phyloP scores from a whole-genome alignment of 2,888 invertebrate genomes.

The Euclidia mi region DNA sequence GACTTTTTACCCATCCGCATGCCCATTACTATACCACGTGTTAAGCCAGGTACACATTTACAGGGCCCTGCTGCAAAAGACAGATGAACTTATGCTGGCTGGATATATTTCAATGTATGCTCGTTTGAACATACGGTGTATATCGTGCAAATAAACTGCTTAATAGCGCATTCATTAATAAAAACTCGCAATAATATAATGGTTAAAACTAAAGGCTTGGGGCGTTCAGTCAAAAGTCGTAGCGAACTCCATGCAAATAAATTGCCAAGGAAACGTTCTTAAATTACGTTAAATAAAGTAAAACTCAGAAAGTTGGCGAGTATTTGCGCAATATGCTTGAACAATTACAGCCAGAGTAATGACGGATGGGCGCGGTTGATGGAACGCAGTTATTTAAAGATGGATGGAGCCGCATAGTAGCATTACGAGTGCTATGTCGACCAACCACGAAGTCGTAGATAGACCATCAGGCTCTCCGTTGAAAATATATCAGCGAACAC shows the following conservation, averaged over 20 bases:
- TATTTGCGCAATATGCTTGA: slow-evolving; percentile 8
- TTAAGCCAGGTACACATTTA: no score
- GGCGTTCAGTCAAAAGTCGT: slow-evolving; percentile 1
- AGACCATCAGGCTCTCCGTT: no score
- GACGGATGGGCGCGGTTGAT: slow-evolving; percentile 11
- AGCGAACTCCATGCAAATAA: slow-evolving; percentile 7
- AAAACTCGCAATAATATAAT: slow-evolving; percentile 7
- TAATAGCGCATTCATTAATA: not conserved
- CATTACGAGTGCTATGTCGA: not conserved
- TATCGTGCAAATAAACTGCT: no score
- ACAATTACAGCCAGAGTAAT: slow-evolving; percentile 5
- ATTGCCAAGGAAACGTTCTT: slow-evolving; percentile 17
- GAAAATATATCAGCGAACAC: no score
- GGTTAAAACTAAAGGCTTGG: not conserved
- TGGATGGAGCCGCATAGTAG: no score
- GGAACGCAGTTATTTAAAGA: slow-evolving; percentile 9
- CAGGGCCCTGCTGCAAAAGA: no score
- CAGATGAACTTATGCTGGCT: no score
- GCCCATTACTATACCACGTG: no score
- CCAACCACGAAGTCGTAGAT: no score
- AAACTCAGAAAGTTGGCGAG: slow-evolving; percentile 14
- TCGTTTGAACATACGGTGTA: no score
- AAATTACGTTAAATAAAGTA: slow-evolving; percentile 20
- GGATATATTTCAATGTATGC: no score
- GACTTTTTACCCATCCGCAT: no score